A percentile compares a stretch with the other conserved stretches of the same genome.
These are phyloP conservation scores for Bradypodion ventrale DNA, from an alignment of 2,797 vertebrate species.

Conservation along the genomic window DNA sequence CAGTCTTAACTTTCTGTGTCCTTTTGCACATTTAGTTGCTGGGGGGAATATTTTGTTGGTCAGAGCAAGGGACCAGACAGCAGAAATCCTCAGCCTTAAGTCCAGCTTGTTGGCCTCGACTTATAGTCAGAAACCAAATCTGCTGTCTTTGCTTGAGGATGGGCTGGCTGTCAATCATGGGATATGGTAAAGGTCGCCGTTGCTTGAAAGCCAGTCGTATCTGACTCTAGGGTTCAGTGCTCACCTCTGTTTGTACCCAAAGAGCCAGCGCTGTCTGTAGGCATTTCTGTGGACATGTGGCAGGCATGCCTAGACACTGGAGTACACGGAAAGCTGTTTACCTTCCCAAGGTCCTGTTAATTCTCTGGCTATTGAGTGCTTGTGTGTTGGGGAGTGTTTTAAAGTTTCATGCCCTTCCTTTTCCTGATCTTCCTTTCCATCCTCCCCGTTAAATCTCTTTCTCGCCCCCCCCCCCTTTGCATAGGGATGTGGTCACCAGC, in stretches of 20 bases:
- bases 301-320: too few relatives aligned
- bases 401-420: neutral
- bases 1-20: neutral
- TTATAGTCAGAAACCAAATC: neutral
- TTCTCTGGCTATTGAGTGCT: too few relatives aligned
- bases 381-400: neutral
- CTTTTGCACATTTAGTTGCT: neutral
- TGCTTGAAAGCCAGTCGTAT: too few relatives aligned
- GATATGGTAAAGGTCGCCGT: slow-evolving; percentile 2
- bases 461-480: neutral
- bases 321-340: too few relatives aligned
- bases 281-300: too few relatives aligned
- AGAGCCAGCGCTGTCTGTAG: too few relatives aligned
- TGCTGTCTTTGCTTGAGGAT: neutral
- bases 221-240: too few relatives aligned
- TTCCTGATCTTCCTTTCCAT: neutral
- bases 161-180: too few relatives aligned
- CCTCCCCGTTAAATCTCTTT: neutral
- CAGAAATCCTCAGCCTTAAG: neutral
- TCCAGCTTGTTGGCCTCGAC: neutral
- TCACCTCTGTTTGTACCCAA: too few relatives aligned
- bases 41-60: neutral
- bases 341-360: too few relatives aligned
- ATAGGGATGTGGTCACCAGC: slow-evolving; percentile 39
- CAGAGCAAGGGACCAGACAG: neutral